These are phyloP conservation scores for Hermatobates lingyangjiaoensis DNA, from an alignment of 1,140 invertebrate species.

Conservation along the genomic window DNA sequence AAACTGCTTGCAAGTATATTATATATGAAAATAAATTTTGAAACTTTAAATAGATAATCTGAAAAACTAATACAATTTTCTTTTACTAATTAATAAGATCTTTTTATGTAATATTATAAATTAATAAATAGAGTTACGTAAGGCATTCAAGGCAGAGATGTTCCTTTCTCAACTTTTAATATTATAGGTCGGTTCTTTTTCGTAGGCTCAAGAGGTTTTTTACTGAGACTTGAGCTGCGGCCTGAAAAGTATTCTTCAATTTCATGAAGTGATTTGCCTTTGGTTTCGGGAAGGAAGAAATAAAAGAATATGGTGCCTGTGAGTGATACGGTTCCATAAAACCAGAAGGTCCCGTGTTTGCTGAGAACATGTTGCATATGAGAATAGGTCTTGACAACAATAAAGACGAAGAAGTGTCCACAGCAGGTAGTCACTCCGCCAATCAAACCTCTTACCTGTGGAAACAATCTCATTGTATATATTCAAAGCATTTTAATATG, in stretches of 20 bases:
- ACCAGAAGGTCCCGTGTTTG: constrained; percentile 36
- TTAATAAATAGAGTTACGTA: too few relatives aligned
- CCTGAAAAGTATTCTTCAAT: constrained; percentile 50
- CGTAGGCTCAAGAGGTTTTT: background rate
- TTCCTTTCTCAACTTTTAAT: constrained; percentile 11
- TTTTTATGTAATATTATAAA: too few relatives aligned
- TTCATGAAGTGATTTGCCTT: constrained; percentile 52
- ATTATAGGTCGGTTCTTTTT: constrained; percentile 11
- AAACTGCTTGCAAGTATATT: too few relatives aligned
- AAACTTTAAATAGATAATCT: too few relatives aligned
- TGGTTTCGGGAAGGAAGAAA: constrained; percentile 60
- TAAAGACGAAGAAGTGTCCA: constrained; percentile 40
- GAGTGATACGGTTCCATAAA: constrained; percentile 39
- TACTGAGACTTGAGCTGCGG: constrained; percentile 23
- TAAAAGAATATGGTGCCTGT: constrained; percentile 34
- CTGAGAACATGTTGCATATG: constrained; percentile 29
- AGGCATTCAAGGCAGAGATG: constrained; percentile 9
- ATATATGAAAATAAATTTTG: too few relatives aligned
- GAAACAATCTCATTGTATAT: constrained; percentile 9
- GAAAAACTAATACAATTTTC: too few relatives aligned
- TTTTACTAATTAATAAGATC: too few relatives aligned
- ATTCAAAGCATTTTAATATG: constrained; percentile 1
- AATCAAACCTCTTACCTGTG: constrained; percentile 40
- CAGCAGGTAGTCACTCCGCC: constrained; percentile 44
- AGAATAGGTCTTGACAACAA: constrained; percentile 46